Conservation (phyloP, 2,888 invertebrate species). For the Eupithecia vulgata region DNA sequence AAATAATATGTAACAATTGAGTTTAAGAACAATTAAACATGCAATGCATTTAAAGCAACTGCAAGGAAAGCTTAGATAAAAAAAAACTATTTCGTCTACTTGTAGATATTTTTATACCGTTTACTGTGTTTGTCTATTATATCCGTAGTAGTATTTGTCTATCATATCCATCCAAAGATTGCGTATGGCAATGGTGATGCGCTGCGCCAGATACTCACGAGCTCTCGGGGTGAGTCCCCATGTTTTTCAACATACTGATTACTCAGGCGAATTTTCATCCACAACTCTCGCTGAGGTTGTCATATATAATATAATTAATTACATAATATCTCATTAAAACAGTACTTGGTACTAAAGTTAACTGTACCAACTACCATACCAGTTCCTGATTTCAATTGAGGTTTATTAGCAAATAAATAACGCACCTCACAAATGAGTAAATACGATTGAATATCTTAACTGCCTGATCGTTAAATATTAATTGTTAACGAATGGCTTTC, state of each 20-base stretch:
- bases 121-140: too few species aligned
- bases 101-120: too few species aligned
- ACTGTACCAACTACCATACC: constrained; percentile 10
- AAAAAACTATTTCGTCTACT: too few species aligned
- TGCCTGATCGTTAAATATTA: constrained; percentile 35
- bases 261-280: neutral
- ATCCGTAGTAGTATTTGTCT: too few species aligned
- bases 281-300: neutral
- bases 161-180: too few species aligned
- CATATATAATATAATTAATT: neutral
- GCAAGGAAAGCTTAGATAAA: too few species aligned
- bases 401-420: constrained; percentile 43
- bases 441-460: constrained; percentile 30
- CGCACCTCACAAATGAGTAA: constrained; percentile 26
- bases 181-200: too few species aligned
- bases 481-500: constrained; percentile 21
- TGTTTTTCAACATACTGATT: neutral
- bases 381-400: constrained; percentile 40
- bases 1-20: too few species aligned
- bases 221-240: neutral
- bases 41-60: too few species aligned
- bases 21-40: too few species aligned
- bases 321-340: neutral
- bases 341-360: neutral
- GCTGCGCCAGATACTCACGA: neutral